phyloP scores from a whole-genome alignment of 2,113 vertebrate genomes.

The Rhegmatorhina hoffmannsi region DNA sequence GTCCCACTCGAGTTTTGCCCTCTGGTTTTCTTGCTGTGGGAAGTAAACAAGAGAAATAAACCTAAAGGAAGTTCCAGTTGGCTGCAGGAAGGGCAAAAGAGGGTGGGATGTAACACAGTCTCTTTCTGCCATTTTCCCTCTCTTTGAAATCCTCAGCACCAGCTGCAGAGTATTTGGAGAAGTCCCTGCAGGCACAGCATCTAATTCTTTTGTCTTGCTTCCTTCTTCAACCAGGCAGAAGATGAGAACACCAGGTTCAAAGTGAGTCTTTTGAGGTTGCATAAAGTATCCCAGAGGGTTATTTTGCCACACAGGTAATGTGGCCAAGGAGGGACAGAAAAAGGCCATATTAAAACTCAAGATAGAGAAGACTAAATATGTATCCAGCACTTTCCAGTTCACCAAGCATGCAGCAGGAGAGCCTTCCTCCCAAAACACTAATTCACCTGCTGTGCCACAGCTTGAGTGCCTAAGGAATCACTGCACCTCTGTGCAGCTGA shows the following conservation, averaged over 20 bases:
- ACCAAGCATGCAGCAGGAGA: background rate
- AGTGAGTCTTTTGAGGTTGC: slow-evolving; percentile 76
- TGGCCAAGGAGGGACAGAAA: background rate
- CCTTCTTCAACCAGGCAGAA: slow-evolving; percentile 83
- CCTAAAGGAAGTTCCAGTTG: background rate
- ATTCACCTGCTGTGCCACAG: background rate
- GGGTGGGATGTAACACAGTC: background rate
- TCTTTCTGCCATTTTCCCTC: background rate
- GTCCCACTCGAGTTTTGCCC: background rate
- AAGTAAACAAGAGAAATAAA: background rate
- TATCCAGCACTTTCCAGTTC: background rate
- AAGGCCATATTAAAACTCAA: background rate
- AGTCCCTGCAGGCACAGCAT: background rate
- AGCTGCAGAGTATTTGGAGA: background rate
- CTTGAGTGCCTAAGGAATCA: background rate
- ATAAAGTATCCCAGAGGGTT: background rate
- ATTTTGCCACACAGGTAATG: background rate
- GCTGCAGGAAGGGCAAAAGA: background rate
- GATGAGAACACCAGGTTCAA: slow-evolving; percentile 99
- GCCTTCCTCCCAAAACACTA: background rate
- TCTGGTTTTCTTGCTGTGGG: background rate
- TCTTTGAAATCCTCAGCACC: background rate
- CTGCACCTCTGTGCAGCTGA: background rate
- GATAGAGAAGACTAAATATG: background rate
- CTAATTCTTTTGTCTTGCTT: slow-evolving; percentile 35